Evolutionary conservation across 2,888 invertebrate species (phyloP).

Genomic region (Troilus luridus): DNA sequence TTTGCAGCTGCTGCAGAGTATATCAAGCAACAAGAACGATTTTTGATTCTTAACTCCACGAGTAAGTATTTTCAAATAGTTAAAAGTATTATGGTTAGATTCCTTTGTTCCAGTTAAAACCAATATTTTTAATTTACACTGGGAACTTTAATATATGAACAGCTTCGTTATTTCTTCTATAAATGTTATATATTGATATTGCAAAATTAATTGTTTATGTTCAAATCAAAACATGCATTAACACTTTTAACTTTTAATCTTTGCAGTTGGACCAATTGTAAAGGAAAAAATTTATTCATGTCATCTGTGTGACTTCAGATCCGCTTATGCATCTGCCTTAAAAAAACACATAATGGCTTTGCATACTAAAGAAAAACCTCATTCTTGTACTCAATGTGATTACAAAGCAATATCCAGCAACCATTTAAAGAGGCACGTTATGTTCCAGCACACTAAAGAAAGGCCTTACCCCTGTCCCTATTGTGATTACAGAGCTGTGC

Average conservation of each 20-base stretch:
- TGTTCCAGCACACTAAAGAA: constrained; percentile 20
- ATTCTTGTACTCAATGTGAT: not conserved
- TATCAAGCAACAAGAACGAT: constrained; percentile 14
- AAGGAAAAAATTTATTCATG: not conserved
- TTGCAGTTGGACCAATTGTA: not conserved
- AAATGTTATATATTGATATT: too few species aligned
- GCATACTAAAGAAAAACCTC: constrained; percentile 39
- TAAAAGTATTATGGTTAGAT: too few species aligned
- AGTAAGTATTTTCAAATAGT: not conserved
- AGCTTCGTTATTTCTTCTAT: not conserved
- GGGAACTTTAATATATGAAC: not conserved
- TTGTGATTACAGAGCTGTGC: constrained; percentile 31
- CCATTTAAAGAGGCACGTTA: constrained; percentile 25
- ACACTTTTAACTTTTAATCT: not conserved
- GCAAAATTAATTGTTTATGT: not conserved
- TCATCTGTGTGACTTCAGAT: constrained; percentile 7
- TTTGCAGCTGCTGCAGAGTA: not conserved
- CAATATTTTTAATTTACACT: not conserved
- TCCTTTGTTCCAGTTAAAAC: not conserved
- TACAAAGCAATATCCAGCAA: constrained; percentile 5
- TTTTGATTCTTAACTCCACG: not conserved
- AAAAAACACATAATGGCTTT: constrained; percentile 34
- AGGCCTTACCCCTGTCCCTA: constrained; percentile 4
- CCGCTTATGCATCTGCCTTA: not conserved
- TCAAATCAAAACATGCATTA: not conserved